phyloP scores from a whole-genome alignment of 2,113 vertebrate genomes.

The Oceanites oceanicus region DNA sequence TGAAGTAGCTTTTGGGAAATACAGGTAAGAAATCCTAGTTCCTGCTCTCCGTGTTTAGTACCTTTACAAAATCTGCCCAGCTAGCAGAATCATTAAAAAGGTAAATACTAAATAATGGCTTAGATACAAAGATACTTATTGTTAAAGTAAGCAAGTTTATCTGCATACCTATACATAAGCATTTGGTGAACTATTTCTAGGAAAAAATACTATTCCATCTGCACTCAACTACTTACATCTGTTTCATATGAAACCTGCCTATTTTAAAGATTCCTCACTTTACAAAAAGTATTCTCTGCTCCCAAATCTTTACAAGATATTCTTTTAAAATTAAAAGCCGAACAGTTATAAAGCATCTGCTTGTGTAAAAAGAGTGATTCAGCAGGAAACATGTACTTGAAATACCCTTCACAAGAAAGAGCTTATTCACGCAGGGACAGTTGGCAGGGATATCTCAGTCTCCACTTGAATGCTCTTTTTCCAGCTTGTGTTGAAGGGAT shows the following conservation, averaged over 20 bases:
- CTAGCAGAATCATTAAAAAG: background rate
- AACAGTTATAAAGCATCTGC: slow-evolving; percentile 40
- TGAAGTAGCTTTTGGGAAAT: background rate
- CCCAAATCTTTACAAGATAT: background rate
- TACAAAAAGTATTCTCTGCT: background rate
- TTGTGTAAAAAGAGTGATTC: slow-evolving; percentile 45
- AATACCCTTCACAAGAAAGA: slow-evolving; percentile 53
- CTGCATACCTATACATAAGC: background rate
- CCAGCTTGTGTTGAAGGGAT: slow-evolving; percentile 42
- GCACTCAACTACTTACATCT: background rate
- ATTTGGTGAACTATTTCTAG: background rate
- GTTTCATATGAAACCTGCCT: background rate
- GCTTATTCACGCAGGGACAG: slow-evolving; percentile 35
- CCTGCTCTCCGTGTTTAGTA: background rate
- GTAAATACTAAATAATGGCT: background rate
- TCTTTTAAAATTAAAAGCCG: background rate
- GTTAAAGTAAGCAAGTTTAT: background rate
- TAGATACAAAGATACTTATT: background rate
- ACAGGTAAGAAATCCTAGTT: background rate
- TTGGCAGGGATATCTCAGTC: slow-evolving; percentile 45
- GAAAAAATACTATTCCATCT: background rate
- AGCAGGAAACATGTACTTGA: slow-evolving; percentile 53
- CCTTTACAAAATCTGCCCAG: background rate
- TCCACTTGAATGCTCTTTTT: slow-evolving; percentile 50
- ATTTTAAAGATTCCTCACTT: background rate